A percentile compares a stretch with the other conserved stretches of the same genome.
Evolutionary conservation across 2,888 invertebrate genomes (phyloP).

Genomic region (Chrysina gloriosa): DNA sequence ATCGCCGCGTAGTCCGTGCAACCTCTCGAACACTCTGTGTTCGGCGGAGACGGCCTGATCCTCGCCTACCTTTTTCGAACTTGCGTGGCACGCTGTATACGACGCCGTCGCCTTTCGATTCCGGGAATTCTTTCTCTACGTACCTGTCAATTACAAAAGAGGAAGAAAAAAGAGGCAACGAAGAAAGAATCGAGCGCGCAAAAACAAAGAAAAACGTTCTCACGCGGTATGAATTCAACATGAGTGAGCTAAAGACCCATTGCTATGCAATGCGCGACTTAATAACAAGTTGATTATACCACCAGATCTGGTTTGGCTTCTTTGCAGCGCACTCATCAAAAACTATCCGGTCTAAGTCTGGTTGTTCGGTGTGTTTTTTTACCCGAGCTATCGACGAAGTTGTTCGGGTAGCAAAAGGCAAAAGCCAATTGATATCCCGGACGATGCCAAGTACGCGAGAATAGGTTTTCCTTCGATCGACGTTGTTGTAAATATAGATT

Average conservation of each 20-base stretch:
- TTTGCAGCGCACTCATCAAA: conserved; percentile 47
- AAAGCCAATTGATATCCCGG: not conserved
- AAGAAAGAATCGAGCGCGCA: conserved; percentile 11
- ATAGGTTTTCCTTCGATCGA: not conserved
- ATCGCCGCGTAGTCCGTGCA: conserved; percentile 49
- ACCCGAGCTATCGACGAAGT: not conserved
- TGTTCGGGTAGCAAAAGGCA: not conserved
- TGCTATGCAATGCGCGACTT: conserved; percentile 48
- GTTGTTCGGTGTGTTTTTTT: not conserved
- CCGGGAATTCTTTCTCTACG: conserved; percentile 59
- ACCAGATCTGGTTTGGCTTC: conserved; percentile 48
- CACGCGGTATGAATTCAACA: conserved; percentile 51
- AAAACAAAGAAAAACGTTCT: conserved; percentile 37
- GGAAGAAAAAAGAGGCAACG: not conserved
- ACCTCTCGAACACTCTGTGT: conserved; percentile 54
- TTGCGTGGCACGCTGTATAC: conserved; percentile 57
- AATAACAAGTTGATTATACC: conserved; percentile 50
- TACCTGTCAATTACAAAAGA: conserved; percentile 52
- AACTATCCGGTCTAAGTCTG: conserved; percentile 42
- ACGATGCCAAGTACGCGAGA: not conserved
- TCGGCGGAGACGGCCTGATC: conserved; percentile 59
- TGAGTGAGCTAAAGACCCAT: conserved; percentile 47
- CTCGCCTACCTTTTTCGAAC: conserved; percentile 56
- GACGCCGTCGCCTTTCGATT: conserved; percentile 45
- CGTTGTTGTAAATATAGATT: not conserved